Evolutionary conservation across 1,140 invertebrate species (phyloP).

Genomic region (Drosophila ambigua): DNA sequence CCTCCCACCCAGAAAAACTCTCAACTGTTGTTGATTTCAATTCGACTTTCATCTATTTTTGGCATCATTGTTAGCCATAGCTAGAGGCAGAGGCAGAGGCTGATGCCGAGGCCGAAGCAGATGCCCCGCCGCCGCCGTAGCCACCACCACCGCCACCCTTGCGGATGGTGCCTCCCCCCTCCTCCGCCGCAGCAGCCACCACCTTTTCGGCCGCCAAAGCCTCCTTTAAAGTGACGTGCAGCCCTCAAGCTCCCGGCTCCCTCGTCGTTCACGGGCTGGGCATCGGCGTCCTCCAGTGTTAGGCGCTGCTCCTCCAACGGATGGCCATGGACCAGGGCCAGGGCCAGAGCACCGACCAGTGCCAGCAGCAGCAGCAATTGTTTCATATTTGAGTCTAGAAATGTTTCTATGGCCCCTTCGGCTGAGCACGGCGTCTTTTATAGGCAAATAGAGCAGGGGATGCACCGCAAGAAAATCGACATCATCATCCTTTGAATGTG

Average conservation of each 20-base stretch:
- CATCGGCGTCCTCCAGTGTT: slow-evolving; percentile 53
- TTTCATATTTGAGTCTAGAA: slow-evolving; percentile 54
- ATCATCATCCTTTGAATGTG: slow-evolving; percentile 33
- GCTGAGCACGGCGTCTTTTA: slow-evolving; percentile 39
- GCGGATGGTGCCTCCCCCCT: no score
- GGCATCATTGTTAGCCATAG: slow-evolving; percentile 10
- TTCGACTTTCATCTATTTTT: slow-evolving; percentile 16
- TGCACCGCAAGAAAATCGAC: slow-evolving; percentile 30
- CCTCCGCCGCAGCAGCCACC: slow-evolving; percentile 36
- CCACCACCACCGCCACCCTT: slow-evolving; percentile 27
- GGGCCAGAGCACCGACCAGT: slow-evolving; percentile 18
- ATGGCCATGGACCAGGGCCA: slow-evolving; percentile 36
- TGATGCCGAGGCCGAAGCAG: slow-evolving; percentile 5
- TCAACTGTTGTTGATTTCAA: slow-evolving; percentile 12
- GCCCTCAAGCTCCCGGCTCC: slow-evolving; percentile 22
- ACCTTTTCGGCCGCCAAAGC: slow-evolving; percentile 24
- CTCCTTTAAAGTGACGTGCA: slow-evolving; percentile 47
- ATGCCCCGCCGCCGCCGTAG: slow-evolving; percentile 7
- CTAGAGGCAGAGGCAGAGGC: slow-evolving; percentile 49
- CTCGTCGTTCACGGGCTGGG: slow-evolving; percentile 36
- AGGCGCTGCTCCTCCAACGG: slow-evolving; percentile 43
- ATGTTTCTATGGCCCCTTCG: slow-evolving; percentile 38
- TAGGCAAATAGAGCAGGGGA: slow-evolving; percentile 43
- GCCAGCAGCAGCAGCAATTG: slow-evolving; percentile 37
- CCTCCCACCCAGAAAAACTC: slow-evolving; percentile 13